Conservation (phyloP, 1,140 invertebrate genomes). For the Dufourea novaeangliae region DNA sequence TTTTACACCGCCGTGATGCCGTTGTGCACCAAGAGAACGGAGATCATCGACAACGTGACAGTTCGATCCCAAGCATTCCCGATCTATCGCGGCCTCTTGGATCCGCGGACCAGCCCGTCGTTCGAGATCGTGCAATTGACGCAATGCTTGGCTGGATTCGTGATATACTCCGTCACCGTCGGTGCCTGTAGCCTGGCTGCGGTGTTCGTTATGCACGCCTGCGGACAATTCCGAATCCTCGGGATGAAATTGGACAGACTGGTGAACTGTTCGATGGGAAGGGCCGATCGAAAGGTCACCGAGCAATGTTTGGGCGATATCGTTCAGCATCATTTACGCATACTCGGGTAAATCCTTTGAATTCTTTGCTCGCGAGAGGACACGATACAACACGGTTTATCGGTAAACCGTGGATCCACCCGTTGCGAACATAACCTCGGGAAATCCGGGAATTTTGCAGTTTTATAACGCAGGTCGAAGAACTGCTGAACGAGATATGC, state of each 20-base stretch:
- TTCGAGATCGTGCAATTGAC: slow-evolving; percentile 60
- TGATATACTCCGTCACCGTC: slow-evolving; percentile 55
- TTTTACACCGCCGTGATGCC: slow-evolving; percentile 74
- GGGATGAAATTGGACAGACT: slow-evolving; percentile 44
- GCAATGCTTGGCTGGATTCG: slow-evolving; percentile 53
- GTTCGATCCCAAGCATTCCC: slow-evolving; percentile 48
- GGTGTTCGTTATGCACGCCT: slow-evolving; percentile 62
- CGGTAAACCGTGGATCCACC: too few relatives aligned
- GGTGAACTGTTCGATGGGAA: neutral
- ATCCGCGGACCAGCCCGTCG: slow-evolving; percentile 45
- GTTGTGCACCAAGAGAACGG: slow-evolving; percentile 56
- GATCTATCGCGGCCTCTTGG: slow-evolving; percentile 47
- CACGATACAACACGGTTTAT: too few relatives aligned
- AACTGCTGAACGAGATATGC: slow-evolving; percentile 70
- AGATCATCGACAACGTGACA: slow-evolving; percentile 59
- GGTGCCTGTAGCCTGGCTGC: slow-evolving; percentile 59
- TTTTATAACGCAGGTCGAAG: slow-evolving; percentile 66
- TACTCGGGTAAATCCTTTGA: slow-evolving; percentile 52
- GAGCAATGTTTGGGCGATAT: slow-evolving; percentile 48
- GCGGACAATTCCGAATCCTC: slow-evolving; percentile 64
- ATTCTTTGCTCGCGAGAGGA: neutral
- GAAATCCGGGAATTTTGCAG: slow-evolving; percentile 49
- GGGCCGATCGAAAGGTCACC: neutral
- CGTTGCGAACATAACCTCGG: too few relatives aligned
- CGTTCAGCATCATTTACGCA: slow-evolving; percentile 65